These are phyloP conservation scores for Ariolimax columbianus DNA, from an alignment of 2,888 invertebrate genomes.

Conservation along the genomic window DNA sequence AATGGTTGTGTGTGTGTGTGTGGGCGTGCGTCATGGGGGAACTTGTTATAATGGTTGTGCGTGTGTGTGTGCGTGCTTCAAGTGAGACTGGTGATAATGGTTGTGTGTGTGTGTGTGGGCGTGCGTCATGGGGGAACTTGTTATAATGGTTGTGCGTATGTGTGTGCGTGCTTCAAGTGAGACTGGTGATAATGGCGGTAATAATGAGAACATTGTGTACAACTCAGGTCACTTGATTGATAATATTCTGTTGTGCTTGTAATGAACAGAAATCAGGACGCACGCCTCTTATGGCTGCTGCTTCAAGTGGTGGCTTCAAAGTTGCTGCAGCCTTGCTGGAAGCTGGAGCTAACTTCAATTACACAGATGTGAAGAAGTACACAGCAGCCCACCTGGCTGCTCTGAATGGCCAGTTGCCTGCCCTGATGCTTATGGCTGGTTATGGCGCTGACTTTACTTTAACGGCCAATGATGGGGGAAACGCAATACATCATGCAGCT, in stretches of 20 bases:
- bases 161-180: too few relatives aligned
- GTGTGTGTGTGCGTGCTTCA: too few relatives aligned
- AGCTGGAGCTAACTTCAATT: constrained; percentile 70
- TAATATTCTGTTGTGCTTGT: constrained; percentile 6
- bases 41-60: too few relatives aligned
- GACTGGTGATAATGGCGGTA: too few relatives aligned
- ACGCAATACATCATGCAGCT: constrained; percentile 77
- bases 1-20: too few relatives aligned
- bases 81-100: too few relatives aligned
- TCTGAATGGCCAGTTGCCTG: constrained; percentile 72
- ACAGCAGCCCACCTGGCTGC: constrained; percentile 78
- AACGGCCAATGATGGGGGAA: constrained; percentile 74
- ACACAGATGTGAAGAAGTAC: constrained; percentile 68
- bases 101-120: too few relatives aligned
- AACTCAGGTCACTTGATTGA: too few relatives aligned
- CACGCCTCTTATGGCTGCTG: constrained; percentile 78
- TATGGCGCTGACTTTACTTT: constrained; percentile 78
- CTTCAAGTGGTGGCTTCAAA: constrained; percentile 75
- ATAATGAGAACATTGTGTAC: too few relatives aligned
- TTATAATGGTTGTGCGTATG: too few relatives aligned
- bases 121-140: too few relatives aligned
- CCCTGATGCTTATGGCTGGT: constrained; percentile 74
- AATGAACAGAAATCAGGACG: constrained; percentile 72
- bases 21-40: too few relatives aligned
- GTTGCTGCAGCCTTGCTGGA: constrained; percentile 75